Evolutionary conservation across 1,140 invertebrate genomes (phyloP), one percentile per base, ranked within the genome.

Genomic region (Drosophila kanapiae): DNA sequence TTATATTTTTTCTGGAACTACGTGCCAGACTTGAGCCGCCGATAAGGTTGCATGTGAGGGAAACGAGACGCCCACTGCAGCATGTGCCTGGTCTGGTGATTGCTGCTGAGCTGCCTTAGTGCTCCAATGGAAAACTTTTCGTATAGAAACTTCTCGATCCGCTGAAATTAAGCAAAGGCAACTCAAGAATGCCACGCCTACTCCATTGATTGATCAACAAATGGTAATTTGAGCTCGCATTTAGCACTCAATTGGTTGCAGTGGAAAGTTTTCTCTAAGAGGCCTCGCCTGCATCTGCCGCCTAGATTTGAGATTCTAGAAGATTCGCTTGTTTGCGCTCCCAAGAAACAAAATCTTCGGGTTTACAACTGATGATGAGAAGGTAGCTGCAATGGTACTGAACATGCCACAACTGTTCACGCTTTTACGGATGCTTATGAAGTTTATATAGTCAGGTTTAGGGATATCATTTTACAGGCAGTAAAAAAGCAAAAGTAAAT

Each of bases 201-300:
- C 43, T 62, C 31, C 61, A 58, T 58, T 75, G 80, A 81, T 78
- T 76, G 57, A 81, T 70, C 62, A 85, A 82, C 75, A 75, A 85
- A 71, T 67, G 64, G 83, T 60, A 77, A 87, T 80, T 74, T 61
- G 80, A 84, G 80, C 62, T 49, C 56, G 45, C 43, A 38, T 37
- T 65, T 63, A 56, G 63, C 40, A 51, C 48, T 80, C 72, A 87
- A 87, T 87, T 87, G 83, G 23, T 51, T 62, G 56, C 67, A 71
- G 58, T 74, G 84, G 83, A 87, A 88, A 88, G 80, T 88, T 84
- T 79, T 80, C 47, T 35, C 53, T 63, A 43, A n/a, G 40, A 61
- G 42, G 40, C 40, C 29, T 18, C 18, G 56, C 3, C 18, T 48
- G 54, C 38, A 58, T 64, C 65, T 80, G 57, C 23, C 23, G 1